These are phyloP conservation scores for Nanger granti DNA, from an alignment of 2,113 vertebrate species.

Conservation along the genomic window DNA sequence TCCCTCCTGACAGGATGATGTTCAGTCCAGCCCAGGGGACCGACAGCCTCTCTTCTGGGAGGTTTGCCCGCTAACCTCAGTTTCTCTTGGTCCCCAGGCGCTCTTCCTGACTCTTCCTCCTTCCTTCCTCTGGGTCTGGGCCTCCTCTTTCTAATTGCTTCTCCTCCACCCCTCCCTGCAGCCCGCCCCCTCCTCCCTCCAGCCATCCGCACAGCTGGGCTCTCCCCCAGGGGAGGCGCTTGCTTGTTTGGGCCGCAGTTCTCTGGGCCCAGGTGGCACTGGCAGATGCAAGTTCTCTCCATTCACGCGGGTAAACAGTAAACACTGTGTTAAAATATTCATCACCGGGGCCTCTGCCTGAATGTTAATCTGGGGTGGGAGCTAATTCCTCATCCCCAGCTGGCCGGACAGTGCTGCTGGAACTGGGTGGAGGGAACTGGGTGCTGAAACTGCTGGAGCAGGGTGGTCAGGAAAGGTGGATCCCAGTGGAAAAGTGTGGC, in stretches of 20 bases:
- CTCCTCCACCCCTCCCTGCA: too few species aligned
- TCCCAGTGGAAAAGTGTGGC: not conserved
- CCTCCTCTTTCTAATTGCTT: not conserved
- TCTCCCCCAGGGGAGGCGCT: not conserved
- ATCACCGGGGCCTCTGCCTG: slow-evolving; percentile 54
- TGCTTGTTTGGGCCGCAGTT: not conserved
- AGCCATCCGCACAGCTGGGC: slow-evolving; percentile 14
- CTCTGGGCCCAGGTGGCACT: slow-evolving; percentile 57
- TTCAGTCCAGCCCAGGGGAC: not conserved
- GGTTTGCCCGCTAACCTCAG: too few species aligned
- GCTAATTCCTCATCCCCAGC: not conserved
- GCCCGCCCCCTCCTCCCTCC: not conserved
- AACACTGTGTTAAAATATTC: slow-evolving; percentile 69
- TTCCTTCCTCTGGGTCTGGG: not conserved
- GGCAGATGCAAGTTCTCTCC: slow-evolving; percentile 62
- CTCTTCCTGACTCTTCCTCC: too few species aligned
- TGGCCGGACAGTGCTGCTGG: not conserved
- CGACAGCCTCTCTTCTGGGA: not conserved
- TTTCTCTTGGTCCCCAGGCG: not conserved
- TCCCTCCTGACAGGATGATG: not conserved
- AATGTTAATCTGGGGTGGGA: slow-evolving; percentile 57
- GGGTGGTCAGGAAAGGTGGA: not conserved
- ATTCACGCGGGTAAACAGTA: slow-evolving; percentile 64
- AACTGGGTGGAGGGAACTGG: not conserved
- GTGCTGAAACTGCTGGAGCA: not conserved